These are phyloP conservation scores for Chauna torquata DNA, from an alignment of 2,113 vertebrate species.

Conservation along the genomic window DNA sequence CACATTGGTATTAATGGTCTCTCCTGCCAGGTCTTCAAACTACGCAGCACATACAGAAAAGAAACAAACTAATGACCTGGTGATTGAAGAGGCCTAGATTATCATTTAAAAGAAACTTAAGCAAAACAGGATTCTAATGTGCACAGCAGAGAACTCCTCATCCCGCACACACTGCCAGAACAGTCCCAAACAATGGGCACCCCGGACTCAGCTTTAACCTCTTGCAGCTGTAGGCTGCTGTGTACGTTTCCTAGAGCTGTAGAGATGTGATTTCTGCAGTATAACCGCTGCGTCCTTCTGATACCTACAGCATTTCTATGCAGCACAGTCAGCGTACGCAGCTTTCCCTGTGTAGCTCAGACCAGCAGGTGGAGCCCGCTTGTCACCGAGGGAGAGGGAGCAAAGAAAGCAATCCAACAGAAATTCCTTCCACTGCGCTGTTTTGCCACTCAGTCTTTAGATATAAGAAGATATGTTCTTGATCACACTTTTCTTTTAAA, in stretches of 20 bases:
- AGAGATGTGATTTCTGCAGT: accelerated
- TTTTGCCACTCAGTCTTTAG: accelerated
- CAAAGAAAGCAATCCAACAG: accelerated
- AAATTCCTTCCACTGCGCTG: accelerated
- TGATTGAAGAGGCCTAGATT: neutral
- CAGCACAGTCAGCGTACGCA: no score
- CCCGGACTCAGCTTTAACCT: neutral
- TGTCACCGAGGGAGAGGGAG: neutral
- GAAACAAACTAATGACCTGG: neutral
- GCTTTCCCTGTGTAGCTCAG: neutral
- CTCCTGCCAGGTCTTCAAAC: neutral
- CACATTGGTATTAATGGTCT: neutral
- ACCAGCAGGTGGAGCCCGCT: neutral
- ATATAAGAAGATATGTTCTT: accelerated
- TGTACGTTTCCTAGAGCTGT: accelerated
- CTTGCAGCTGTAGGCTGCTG: neutral
- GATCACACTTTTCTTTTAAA: neutral
- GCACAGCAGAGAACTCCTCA: neutral
- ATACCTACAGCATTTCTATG: accelerated
- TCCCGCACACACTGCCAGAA: neutral
- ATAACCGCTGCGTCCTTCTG: neutral
- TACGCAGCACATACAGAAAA: neutral
- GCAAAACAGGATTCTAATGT: accelerated
- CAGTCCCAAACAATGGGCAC: accelerated
- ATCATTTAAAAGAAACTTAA: neutral